These are phyloP conservation scores for Andrena marginata DNA, from an alignment of 2,888 invertebrate species.

Conservation along the genomic window DNA sequence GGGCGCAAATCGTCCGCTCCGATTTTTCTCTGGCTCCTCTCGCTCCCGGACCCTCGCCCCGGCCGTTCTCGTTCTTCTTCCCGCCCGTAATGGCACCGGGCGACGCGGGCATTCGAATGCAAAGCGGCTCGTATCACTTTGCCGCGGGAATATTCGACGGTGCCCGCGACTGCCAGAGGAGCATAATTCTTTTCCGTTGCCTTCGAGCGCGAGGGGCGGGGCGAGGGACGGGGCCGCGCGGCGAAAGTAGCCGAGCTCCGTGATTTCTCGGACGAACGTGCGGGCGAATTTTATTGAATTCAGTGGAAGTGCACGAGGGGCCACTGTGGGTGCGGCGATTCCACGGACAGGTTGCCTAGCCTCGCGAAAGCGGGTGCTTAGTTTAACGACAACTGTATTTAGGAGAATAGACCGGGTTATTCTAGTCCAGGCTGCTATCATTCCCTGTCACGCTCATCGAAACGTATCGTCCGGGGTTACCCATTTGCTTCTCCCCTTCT, in stretches of 20 bases:
- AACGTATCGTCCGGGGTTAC: background rate
- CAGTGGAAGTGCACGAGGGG: background rate
- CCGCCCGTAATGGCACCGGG: constrained; percentile 65
- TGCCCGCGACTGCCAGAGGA: constrained; percentile 41
- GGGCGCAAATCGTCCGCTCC: constrained; percentile 75
- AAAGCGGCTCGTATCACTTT: constrained; percentile 79
- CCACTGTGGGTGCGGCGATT: background rate
- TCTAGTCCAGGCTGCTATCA: background rate
- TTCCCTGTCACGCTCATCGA: constrained; percentile 1
- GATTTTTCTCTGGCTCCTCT: constrained; percentile 69
- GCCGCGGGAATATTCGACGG: constrained; percentile 56
- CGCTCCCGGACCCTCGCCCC: constrained; percentile 2
- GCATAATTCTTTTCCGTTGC: constrained; percentile 46
- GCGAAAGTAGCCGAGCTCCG: background rate
- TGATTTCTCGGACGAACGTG: constrained; percentile 12
- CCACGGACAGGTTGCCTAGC: background rate
- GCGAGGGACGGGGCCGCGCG: background rate
- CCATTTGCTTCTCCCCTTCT: background rate
- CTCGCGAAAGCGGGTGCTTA: background rate
- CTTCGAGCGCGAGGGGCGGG: background rate
- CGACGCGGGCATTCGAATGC: constrained; percentile 75
- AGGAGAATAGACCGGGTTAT: background rate
- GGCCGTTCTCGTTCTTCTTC: constrained; percentile 30
- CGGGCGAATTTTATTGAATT: constrained; percentile 1
- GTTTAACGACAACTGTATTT: background rate